Conservation (phyloP, 2,113 vertebrate genomes). For the Natator depressus region DNA sequence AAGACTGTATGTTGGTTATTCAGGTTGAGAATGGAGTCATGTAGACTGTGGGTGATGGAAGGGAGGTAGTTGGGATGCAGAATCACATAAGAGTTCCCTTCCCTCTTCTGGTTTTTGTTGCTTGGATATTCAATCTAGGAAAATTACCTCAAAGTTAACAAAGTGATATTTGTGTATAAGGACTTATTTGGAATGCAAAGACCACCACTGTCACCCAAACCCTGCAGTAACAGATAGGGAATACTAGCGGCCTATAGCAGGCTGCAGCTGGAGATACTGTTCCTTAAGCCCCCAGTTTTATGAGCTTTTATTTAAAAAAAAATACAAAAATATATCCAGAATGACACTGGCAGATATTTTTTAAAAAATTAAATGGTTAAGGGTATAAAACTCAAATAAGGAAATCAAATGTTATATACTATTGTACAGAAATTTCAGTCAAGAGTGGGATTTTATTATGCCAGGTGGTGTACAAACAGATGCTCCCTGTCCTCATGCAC, state of each 20-base stretch:
- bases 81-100: too few species aligned
- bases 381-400: not conserved
- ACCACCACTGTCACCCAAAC: not conserved
- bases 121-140: too few species aligned
- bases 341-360: too few species aligned
- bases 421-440: not conserved
- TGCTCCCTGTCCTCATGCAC: not conserved
- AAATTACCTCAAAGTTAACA: too few species aligned
- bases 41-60: too few species aligned
- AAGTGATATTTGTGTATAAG: not conserved
- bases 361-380: not conserved
- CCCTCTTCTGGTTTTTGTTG: too few species aligned
- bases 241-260: not conserved
- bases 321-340: too few species aligned
- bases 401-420: not conserved
- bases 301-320: too few species aligned
- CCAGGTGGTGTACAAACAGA: too few species aligned
- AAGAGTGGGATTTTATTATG: not conserved
- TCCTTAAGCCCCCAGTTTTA: not conserved
- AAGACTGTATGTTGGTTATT: too few species aligned
- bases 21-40: too few species aligned
- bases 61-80: too few species aligned
- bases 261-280: not conserved
- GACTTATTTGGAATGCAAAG: not conserved
- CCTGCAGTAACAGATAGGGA: not conserved